Percentiles rank a stretch among this genome's conserved stretches.
These are phyloP conservation scores for Progne subis DNA, from an alignment of 2,113 vertebrate species.

Conservation along the genomic window DNA sequence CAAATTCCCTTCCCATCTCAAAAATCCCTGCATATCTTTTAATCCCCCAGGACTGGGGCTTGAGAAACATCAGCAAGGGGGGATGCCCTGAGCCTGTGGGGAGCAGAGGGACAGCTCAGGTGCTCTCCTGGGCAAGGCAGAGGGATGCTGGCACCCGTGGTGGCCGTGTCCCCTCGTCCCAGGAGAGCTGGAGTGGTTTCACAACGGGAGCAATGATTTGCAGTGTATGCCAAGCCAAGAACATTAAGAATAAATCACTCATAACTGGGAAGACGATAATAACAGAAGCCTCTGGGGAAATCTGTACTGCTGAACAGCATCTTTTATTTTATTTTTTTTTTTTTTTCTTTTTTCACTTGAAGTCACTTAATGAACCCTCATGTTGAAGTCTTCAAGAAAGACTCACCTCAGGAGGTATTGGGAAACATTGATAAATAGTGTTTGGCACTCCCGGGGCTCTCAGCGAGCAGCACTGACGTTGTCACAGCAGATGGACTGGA, in stretches of 20 bases:
- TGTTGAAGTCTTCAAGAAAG: constrained; percentile 39
- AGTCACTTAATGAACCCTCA: constrained; percentile 26
- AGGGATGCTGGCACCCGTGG: neutral
- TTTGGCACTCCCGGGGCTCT: neutral
- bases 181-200: neutral
- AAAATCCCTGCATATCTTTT: neutral
- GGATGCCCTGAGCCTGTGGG: neutral
- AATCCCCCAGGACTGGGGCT: neutral
- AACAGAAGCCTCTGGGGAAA: neutral
- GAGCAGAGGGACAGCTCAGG: neutral
- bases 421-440: constrained; percentile 56
- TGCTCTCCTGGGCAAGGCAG: neutral
- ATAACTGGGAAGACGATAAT: neutral
- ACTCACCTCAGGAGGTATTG: neutral
- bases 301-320: neutral
- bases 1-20: neutral
- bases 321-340: neutral
- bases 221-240: neutral
- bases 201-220: neutral
- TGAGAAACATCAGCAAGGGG: neutral
- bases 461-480: neutral
- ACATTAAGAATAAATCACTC: neutral
- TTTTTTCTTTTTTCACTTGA: constrained; percentile 3
- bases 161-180: neutral
- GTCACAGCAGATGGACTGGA: neutral